Evolutionary conservation across 2,113 vertebrate species (phyloP), one percentile per base, ranked within the genome.

Genomic region (Columba janthina): DNA sequence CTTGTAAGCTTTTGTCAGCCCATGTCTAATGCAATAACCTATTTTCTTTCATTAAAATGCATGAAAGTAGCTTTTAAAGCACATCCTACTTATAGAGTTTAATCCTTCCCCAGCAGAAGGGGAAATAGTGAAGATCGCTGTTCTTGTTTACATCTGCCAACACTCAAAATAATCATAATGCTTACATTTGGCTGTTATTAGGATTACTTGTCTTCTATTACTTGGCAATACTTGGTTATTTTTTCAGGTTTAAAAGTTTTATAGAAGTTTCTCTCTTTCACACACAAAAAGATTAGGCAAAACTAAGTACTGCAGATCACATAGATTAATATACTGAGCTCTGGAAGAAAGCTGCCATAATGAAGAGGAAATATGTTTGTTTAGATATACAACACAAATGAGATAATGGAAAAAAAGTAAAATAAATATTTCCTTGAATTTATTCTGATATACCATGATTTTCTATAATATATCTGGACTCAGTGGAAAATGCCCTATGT

Each of bases 11-110:
- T 38, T 14, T 48, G 85, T 67, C 85, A 83, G 81, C 29, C 72
- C 81, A 11, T 89, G 84, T 66, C 72, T 83, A 53, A 84, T 2
- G 48, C 19, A 42, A 44, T 84, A 76, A 75, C 69, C 72, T 66
- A 21, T 83, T 83, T 92, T 70, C 18, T 75, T 70, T 57, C 40
- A 94, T 89, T 79, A 89, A 90, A 94, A 69, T 54, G 64, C 69
- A 36, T 6, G 15, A 54, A 92, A 92, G 48, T 11, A 72, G 50
- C 53, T 76, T 84, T 72, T 84, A 44, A 90, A 90, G 34, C 61
- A 72, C 58, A 67, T 64, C n/a, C 11, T 62, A 3, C 40, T 50
- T 50, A 2, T 12, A 62, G 53, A 54, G 20, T 94, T 80, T 58
- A 72, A 84, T 90, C 73, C 76, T 92, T 62, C 46, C 22, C 0